Evolutionary conservation across 2,113 vertebrate genomes (phyloP), one percentile per base, ranked within the genome.

Genomic region (Sprattus sprattus): DNA sequence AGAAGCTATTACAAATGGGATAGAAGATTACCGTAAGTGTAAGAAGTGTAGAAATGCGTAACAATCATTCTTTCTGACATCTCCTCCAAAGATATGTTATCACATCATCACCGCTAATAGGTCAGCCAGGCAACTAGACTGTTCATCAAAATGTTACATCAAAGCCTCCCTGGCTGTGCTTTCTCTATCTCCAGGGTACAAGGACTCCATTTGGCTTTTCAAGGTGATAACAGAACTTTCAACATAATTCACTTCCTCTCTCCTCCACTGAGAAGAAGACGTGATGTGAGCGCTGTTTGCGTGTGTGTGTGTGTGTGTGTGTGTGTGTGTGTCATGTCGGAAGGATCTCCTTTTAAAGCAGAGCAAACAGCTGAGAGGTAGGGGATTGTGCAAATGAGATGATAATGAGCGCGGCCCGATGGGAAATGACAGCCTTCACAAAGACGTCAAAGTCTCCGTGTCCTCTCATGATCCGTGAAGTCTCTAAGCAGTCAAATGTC

Each of bases 311-410:
- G 64, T 71, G 64, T 71, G 64, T 71, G 64, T 25, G 60, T 25
- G 64, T 71, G 64, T 71, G 64, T 71, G 64, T 71, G 64, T 71
- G 64, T 71, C 20, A 20, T 64, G 22, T 64, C 60, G 8, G 6
- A 6, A 64, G 60, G 25, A 13, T 9, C n/a, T 71, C 25, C 57
- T 64, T 64, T 25, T 71, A 2, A 28, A 71, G 32, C 25, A 13
- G 64, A 25, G 64, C 64, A 71, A 71, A 71, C 64, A 71, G 64
- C 64, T 71, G 64, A 71, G 64, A 71, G 64, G 64, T 71, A 16
- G 50, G 22, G 60, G 5, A 6, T n/a, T 71, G n/a, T 71, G 64
- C 64, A 71, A 71, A 71, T 71, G 10, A 32, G 64, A 71, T 71
- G 64, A 25, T 71, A 71, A 71, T 71, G 64, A 71, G 64, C 64